Base-by-base conservation (phyloP, 2,113 vertebrate species). In the Cochlearius cochlearius region DNA sequence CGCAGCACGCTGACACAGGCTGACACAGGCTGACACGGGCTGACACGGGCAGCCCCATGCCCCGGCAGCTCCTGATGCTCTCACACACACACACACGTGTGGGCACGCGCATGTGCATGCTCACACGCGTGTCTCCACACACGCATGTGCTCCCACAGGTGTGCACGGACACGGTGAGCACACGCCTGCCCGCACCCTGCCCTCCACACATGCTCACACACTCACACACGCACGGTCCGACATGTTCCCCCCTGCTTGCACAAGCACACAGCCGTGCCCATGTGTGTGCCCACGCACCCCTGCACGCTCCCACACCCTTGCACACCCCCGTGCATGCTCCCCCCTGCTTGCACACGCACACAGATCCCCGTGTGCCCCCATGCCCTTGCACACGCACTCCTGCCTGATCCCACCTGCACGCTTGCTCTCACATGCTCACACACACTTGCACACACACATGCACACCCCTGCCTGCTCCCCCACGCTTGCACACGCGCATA, bases 61-160 rank as follows among this genome's bases (percentile, higher is more conserved):
- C 19, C 67, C 1, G 2, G 25, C 64, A 38, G 53, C 63, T 60
- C 64, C 25, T 7, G 11, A 25, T 4, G 36, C 30, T 43, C 26
- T 26, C 41, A 2, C 29, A 21, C 47, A 26, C 5, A 3, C 21
- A 49, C 76, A 30, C 9, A 5, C 0, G n/a, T n/a, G 10, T 2
- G 30, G 14, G 32, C 39, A 22, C 2, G 2, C 32, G 20, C 29
- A 2, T 20, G 29, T 16, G 32, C 30, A 22, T 1, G 1, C 30
- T 26, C 52, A 18, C 69, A 52, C 2, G 4, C 5, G 2, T 20
- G 36, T 15, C 21, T 20, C 21, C 52, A 12, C 17, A 9, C 17
- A 4, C 3, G 1, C 5, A 21, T 0, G 2, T 39, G 53, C 43
- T 49, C 43, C 29, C 52, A 20, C 34, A 17, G 13, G 23, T 26